Evolutionary conservation across 2,888 invertebrate species (phyloP).

Genomic region (Pseudococcus jackbeardsleyi): DNA sequence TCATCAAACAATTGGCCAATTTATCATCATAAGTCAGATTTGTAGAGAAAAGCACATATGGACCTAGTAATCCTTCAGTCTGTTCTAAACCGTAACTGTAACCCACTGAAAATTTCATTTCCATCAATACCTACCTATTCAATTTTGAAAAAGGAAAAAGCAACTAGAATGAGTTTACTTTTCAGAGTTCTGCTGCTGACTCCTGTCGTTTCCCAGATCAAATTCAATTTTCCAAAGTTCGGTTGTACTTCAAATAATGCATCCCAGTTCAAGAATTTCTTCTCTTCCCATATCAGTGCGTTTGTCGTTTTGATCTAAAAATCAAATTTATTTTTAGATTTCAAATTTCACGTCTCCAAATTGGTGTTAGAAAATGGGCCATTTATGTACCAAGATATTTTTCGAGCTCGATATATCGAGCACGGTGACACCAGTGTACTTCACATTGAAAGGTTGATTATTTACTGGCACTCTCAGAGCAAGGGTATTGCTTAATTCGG

Average conservation of each 20-base stretch:
- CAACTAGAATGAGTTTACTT: background rate
- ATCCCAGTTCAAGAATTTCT: constrained; percentile 31
- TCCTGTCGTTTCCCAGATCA: constrained; percentile 50
- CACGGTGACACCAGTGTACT: constrained; percentile 4
- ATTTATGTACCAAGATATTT: constrained; percentile 18
- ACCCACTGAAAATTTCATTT: constrained; percentile 9
- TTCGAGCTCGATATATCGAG: constrained; percentile 31
- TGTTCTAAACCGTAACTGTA: constrained; percentile 40
- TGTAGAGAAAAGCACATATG: background rate
- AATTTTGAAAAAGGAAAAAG: background rate
- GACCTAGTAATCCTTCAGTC: constrained; percentile 38
- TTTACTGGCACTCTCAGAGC: constrained; percentile 5
- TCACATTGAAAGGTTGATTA: constrained; percentile 22
- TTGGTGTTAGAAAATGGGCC: background rate
- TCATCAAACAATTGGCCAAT: constrained; percentile 42
- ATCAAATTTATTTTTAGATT: background rate
- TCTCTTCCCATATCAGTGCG: constrained; percentile 19
- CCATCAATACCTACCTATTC: background rate
- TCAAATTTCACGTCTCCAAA: background rate
- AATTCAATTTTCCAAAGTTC: constrained; percentile 52
- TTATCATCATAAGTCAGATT: constrained; percentile 50
- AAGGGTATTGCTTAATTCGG: constrained; percentile 30
- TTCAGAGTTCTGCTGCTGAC: constrained; percentile 36
- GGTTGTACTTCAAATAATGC: background rate
- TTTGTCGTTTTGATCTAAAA: constrained; percentile 35